Evolutionary conservation across 2,888 invertebrate species (phyloP).

Genomic region (Rhingia rostrata): DNA sequence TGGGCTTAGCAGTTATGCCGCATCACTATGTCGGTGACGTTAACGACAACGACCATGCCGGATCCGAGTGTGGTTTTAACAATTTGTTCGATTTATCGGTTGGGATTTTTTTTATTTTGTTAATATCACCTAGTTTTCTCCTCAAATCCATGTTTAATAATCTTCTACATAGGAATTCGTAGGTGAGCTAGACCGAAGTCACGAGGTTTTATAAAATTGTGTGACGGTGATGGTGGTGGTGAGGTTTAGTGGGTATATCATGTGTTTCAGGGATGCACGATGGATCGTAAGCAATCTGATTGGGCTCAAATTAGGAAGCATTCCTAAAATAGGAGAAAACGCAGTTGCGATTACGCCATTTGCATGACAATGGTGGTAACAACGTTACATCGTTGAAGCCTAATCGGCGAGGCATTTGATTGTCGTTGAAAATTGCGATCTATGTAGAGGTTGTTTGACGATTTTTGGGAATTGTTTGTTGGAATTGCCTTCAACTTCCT

Average conservation of each 20-base stretch:
- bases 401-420: constrained; percentile 66
- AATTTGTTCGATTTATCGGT: constrained; percentile 43
- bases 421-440: constrained; percentile 64
- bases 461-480: constrained; percentile 34
- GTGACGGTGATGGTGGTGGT: constrained; percentile 29
- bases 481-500: background rate
- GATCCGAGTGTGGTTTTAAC: constrained; percentile 33
- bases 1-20: constrained; percentile 25
- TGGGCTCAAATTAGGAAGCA: constrained; percentile 32
- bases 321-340: constrained; percentile 23
- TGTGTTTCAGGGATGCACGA: constrained; percentile 8
- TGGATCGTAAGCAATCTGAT: background rate
- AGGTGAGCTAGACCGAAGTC: constrained; percentile 4
- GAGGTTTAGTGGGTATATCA: constrained; percentile 44
- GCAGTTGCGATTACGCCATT: constrained; percentile 11
- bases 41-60: constrained; percentile 1
- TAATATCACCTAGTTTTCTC: too few relatives aligned
- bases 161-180: constrained; percentile 32
- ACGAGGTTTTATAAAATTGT: constrained; percentile 52
- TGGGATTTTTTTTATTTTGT: background rate
- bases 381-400: constrained; percentile 7
- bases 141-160: constrained; percentile 47
- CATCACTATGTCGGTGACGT: constrained; percentile 10
- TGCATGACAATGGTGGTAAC: constrained; percentile 1
- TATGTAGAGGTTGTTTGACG: constrained; percentile 45